Base-by-base conservation (phyloP, 2,797 vertebrate genomes). In the Eleutherodactylus coqui region DNA sequence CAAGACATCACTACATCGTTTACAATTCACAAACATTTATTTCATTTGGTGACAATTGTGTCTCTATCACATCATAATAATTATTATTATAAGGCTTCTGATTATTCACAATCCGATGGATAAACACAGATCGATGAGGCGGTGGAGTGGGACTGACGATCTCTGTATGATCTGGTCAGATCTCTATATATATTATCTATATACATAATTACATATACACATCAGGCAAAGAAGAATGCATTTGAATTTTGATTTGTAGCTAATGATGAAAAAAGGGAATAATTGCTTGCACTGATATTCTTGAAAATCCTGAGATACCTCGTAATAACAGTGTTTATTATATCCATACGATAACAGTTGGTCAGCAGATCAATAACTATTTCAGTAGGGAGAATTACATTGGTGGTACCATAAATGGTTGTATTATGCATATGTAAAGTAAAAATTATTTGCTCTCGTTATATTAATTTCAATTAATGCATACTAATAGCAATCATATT, bases 21-120 rank as follows among this genome's bases (percentile, higher is more conserved):
- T 85, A 81, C 77, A 96, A 94, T 92, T 96, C 96, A 98, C 96
- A 96, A 96, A 98, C 96, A 97, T 99, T 99, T 99, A 99, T 99
- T 99, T 72, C 38, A 43, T 72, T 45, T 14, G 69, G 38, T 72
- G 69, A 83, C 81, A 87, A 89, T 53, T 41, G 36, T 83, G 75
- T 85, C 92, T 94, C 89, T 96, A 72, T 95, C 94, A 96, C 96
- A 91, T 75, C 89, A 83, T 90, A 36, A 67, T n/a, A 11, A 70
- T 72, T 89, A 84, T 91, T n/a, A 72, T 72, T 72, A 72, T 43
- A 89, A 84, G 91, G 87, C 88, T 96, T 95, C 94, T 95, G 93
- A 95, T 90, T 93, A 93, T 93, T 96, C 95, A 97, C 96, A 97
- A 95, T 93, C 94, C 93, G 91, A 93, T 92, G 91, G 91, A 95